These are phyloP conservation scores for Mormoops blainvillei DNA, from an alignment of 2,113 vertebrate genomes.

Conservation along the genomic window DNA sequence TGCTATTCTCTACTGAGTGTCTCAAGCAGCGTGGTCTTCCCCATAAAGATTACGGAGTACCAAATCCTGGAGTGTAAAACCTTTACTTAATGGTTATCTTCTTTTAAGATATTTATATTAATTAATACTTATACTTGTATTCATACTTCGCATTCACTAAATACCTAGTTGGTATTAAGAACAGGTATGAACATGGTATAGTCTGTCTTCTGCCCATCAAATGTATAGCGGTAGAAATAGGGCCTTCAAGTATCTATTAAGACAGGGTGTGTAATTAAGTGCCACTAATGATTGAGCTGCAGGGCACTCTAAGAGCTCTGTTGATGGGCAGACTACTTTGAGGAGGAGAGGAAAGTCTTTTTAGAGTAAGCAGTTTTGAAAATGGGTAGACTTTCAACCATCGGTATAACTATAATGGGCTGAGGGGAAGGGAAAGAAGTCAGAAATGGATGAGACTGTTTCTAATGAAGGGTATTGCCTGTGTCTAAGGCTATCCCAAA, in stretches of 20 bases:
- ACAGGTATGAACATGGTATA: background rate
- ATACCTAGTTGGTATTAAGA: background rate
- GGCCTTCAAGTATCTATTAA: background rate
- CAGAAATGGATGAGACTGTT: background rate
- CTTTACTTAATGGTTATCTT: background rate
- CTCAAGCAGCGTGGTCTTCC: background rate
- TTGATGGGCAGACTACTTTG: background rate
- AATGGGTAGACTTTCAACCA: background rate
- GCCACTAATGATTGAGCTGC: background rate
- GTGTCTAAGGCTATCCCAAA: background rate
- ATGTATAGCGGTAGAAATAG: background rate
- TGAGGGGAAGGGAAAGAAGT: background rate
- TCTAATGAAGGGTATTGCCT: background rate
- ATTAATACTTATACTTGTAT: background rate
- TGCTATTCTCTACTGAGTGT: background rate
- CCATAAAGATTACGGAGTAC: background rate
- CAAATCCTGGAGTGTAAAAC: background rate
- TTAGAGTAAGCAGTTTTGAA: background rate
- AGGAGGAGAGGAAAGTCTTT: background rate
- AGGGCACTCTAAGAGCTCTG: background rate
- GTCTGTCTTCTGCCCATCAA: background rate
- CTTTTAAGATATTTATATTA: background rate
- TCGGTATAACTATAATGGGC: background rate
- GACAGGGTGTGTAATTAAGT: background rate
- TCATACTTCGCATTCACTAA: background rate